Percentiles rank a stretch among this genome's conserved stretches.
phyloP scores from a whole-genome alignment of 2,888 invertebrate genomes.

The Cetonia aurata region DNA sequence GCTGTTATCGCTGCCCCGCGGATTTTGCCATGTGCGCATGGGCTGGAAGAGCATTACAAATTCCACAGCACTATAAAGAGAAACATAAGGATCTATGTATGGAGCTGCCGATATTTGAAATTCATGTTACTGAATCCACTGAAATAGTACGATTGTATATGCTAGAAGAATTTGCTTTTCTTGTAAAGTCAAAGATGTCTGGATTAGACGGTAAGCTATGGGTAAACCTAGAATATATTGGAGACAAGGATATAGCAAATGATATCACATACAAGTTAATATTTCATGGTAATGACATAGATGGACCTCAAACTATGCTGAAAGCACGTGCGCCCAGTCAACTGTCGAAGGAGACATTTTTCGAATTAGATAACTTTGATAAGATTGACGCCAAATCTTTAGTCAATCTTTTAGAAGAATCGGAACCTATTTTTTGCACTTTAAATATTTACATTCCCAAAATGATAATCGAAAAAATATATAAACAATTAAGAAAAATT shows the following conservation, averaged over 20 bases:
- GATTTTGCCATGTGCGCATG: conserved; percentile 35
- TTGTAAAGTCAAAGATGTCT: conserved; percentile 39
- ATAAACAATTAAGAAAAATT: conserved; percentile 33
- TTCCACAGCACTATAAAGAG: conserved; percentile 42
- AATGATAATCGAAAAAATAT: conserved; percentile 14
- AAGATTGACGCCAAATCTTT: conserved; percentile 35
- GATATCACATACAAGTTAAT: conserved; percentile 43
- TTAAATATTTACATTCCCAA: conserved; percentile 34
- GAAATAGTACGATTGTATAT: conserved; percentile 30
- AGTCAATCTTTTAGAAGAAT: conserved; percentile 30
- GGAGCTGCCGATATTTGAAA: conserved; percentile 24
- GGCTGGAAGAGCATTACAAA: conserved; percentile 28
- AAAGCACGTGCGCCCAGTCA: conserved; percentile 25
- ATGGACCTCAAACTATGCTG: conserved; percentile 35
- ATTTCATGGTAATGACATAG: conserved; percentile 35
- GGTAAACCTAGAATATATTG: conserved; percentile 41
- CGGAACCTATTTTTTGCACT: conserved; percentile 25
- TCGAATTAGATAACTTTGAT: conserved; percentile 33
- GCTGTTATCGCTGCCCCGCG: conserved; percentile 34
- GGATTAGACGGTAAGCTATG: conserved; percentile 39
- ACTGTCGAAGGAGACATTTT: conserved; percentile 11
- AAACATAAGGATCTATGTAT: conserved; percentile 29
- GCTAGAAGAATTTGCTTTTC: conserved; percentile 29
- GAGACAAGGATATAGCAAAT: conserved; percentile 5
- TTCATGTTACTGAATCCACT: conserved; percentile 16